phyloP scores from a whole-genome alignment of 2,797 vertebrate genomes.

The Mus caroli region DNA sequence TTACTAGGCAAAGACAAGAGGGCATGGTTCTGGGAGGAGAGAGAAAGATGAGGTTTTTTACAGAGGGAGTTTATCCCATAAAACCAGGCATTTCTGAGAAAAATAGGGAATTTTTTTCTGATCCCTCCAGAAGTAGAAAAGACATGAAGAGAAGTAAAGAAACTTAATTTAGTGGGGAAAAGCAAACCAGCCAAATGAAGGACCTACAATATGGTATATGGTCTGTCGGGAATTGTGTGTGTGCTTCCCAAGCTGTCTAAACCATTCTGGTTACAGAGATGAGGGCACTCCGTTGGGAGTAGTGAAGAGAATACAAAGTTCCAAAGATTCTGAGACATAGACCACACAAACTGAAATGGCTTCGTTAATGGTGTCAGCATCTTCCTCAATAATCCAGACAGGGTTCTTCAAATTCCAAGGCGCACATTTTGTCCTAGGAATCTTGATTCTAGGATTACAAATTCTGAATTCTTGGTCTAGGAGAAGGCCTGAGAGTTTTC shows the following conservation, averaged over 20 bases:
- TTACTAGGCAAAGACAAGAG: not conserved
- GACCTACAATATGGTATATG: not conserved
- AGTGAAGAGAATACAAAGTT: constrained; percentile 2
- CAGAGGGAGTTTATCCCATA: not conserved
- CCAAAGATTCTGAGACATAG: not conserved
- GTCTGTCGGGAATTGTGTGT: not conserved
- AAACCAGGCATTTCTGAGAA: not conserved
- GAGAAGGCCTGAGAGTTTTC: not conserved
- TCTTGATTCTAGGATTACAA: not conserved
- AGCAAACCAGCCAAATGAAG: not conserved
- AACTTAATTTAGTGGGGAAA: not conserved
- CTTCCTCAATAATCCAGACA: not conserved
- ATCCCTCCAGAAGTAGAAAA: not conserved
- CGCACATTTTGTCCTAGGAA: not conserved
- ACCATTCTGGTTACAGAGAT: not conserved
- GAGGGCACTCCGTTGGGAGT: not conserved
- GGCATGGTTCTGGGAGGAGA: not conserved
- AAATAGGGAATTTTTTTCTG: not conserved
- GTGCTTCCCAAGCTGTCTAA: not conserved
- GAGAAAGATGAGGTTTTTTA: not conserved
- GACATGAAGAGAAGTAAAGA: not conserved
- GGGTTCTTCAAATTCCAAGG: not conserved
- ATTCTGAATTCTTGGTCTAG: not conserved
- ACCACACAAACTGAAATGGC: not conserved
- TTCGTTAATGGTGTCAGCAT: not conserved